phyloP scores from a whole-genome alignment of 1,140 invertebrate genomes.

The Drosophila lini region DNA sequence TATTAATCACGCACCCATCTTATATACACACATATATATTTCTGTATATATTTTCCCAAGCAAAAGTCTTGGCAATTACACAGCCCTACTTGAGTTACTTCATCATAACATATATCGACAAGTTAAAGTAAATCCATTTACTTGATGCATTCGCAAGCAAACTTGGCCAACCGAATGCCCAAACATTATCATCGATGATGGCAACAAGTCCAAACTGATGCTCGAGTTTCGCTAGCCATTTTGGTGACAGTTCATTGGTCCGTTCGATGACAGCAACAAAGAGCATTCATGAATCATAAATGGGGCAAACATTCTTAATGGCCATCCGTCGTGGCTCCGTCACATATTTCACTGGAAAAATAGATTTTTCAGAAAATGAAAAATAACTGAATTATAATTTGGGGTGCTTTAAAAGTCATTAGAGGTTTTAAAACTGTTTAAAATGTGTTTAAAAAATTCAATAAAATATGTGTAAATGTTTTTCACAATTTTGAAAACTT shows the following conservation, averaged over 20 bases:
- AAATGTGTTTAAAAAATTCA: background rate
- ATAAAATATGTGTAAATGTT: background rate
- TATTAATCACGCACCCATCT: too few species aligned
- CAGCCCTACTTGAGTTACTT: background rate
- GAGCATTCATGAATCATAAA: slow-evolving; percentile 53
- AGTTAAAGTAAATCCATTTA: slow-evolving; percentile 32
- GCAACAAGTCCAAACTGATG: slow-evolving; percentile 44
- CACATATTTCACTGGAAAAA: slow-evolving; percentile 23
- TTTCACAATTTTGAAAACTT: background rate
- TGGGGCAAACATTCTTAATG: slow-evolving; percentile 41
- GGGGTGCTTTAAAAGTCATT: background rate
- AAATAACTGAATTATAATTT: background rate
- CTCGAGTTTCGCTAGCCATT: slow-evolving; percentile 33
- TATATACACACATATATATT: too few species aligned
- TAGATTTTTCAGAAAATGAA: background rate
- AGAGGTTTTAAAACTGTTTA: background rate
- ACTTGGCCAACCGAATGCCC: slow-evolving; percentile 1
- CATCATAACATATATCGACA: background rate
- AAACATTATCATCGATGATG: slow-evolving; percentile 17
- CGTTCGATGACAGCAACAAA: slow-evolving; percentile 44
- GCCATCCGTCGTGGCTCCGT: slow-evolving; percentile 7
- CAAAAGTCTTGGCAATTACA: background rate
- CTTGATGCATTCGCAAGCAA: slow-evolving; percentile 28
- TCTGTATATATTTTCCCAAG: background rate
- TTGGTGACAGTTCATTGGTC: slow-evolving; percentile 44